Percentiles rank a stretch among this genome's conserved stretches.
Evolutionary conservation across 2,888 invertebrate genomes (phyloP).

Genomic region (Gasteruption jaculator): DNA sequence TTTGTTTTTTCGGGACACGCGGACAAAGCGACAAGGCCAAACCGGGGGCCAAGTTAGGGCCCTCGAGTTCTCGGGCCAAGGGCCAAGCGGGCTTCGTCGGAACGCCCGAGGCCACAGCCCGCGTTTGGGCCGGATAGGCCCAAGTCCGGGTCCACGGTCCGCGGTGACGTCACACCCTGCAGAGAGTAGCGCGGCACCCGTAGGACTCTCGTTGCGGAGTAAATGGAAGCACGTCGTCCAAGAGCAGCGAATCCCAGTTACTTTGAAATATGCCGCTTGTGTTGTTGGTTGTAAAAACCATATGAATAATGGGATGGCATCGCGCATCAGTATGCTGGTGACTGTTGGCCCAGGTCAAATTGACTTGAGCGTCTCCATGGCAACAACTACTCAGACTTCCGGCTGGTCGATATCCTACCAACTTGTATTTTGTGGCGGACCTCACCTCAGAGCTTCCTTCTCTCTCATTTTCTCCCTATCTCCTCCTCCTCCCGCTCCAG

Average conservation of each 20-base stretch:
- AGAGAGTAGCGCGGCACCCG: no score
- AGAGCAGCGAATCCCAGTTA: no score
- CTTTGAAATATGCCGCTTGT: no score
- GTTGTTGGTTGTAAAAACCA: slow-evolving; percentile 32
- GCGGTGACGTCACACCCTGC: no score
- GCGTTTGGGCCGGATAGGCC: no score
- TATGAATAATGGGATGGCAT: slow-evolving; percentile 41
- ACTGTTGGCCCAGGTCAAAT: slow-evolving; percentile 55
- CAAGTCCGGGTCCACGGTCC: no score
- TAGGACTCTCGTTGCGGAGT: no score
- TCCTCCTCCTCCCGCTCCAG: slow-evolving; percentile 9
- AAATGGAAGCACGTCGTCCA: no score
- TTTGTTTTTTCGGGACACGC: no score
- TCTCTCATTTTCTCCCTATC: slow-evolving; percentile 17
- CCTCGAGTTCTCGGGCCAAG: slow-evolving; percentile 25
- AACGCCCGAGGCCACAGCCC: slow-evolving; percentile 29
- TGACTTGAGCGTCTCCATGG: slow-evolving; percentile 57
- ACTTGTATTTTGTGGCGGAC: slow-evolving; percentile 43
- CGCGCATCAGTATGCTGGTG: slow-evolving; percentile 45
- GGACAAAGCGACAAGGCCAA: no score
- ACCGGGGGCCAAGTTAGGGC: no score
- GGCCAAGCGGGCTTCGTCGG: slow-evolving; percentile 29
- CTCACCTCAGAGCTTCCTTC: slow-evolving; percentile 29
- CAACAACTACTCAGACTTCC: slow-evolving; percentile 54
- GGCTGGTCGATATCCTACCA: slow-evolving; percentile 55